Conservation (phyloP, 2,797 vertebrate species). For the Adrianichthys oophorus region DNA sequence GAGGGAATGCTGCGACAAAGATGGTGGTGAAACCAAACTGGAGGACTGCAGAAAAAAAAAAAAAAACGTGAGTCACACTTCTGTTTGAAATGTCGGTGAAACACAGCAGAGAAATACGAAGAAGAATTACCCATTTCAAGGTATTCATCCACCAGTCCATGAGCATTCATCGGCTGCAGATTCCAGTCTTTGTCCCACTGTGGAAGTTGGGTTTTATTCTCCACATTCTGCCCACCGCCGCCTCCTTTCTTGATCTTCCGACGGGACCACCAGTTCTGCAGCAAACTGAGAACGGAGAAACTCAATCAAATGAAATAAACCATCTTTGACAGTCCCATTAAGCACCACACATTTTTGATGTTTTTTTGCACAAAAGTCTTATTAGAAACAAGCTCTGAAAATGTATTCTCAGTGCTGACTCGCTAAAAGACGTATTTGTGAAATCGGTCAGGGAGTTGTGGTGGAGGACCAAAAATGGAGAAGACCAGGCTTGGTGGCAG, state of each 20-base stretch:
- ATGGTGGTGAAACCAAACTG: conserved; percentile 99
- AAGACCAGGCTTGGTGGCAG: too few species aligned
- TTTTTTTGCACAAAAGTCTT: conserved; percentile 30
- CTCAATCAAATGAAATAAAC: conserved; percentile 53
- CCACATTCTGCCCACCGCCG: conserved; percentile 82
- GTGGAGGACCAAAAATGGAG: too few species aligned
- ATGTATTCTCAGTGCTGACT: conserved; percentile 8
- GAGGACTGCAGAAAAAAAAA: conserved; percentile 80
- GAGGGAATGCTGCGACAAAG: conserved; percentile 96
- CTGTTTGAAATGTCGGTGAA: not conserved
- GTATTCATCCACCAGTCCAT: conserved; percentile 97
- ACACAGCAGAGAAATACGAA: not conserved
- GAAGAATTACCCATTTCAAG: conserved; percentile 93
- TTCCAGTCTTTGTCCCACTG: conserved; percentile 99
- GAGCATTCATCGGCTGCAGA: conserved; percentile 97
- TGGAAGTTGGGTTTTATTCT: conserved; percentile 88
- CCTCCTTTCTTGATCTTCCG: conserved; percentile 93
- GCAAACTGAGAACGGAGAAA: conserved; percentile 77
- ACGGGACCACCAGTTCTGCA: conserved; percentile 99
- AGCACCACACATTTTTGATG: conserved; percentile 30
- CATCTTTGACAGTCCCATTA: conserved; percentile 51
- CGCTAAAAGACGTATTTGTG: too few species aligned
- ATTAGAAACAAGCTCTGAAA: conserved; percentile 33
- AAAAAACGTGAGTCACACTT: conserved; percentile 1
- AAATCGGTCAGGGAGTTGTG: too few species aligned